phyloP scores from a whole-genome alignment of 2,113 vertebrate genomes.

The Dicaeum eximium region DNA sequence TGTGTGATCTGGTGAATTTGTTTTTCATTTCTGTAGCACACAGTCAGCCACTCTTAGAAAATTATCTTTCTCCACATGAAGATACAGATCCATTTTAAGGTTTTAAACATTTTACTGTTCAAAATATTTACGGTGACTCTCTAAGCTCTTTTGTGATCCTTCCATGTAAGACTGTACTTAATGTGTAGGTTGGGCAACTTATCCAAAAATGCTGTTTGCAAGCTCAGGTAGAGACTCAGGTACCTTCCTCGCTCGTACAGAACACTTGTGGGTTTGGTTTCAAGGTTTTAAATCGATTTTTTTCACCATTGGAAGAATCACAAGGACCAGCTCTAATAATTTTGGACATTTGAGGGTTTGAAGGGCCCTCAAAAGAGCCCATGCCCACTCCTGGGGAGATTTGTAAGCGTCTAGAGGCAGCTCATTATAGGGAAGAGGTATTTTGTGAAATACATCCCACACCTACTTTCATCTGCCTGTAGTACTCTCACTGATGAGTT shows the following conservation, averaged over 20 bases:
- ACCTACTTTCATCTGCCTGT: not conserved
- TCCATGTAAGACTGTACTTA: not conserved
- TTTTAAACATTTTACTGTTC: not conserved
- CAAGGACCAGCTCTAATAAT: not conserved
- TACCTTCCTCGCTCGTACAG: not conserved
- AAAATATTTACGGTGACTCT: not conserved
- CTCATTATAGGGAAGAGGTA: not conserved
- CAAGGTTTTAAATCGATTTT: not conserved
- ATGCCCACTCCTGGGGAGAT: not conserved
- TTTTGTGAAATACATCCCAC: not conserved
- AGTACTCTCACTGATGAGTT: not conserved
- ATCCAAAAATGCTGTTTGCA: not conserved
- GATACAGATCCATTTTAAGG: not conserved
- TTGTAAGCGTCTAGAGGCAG: not conserved
- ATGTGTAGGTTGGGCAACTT: not conserved
- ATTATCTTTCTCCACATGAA: not conserved
- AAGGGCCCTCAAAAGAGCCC: not conserved
- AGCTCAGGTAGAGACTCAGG: not conserved
- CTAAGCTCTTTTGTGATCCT: not conserved
- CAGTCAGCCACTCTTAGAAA: not conserved
- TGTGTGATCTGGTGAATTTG: not conserved
- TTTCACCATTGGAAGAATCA: not conserved
- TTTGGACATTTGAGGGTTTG: not conserved
- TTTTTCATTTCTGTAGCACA: not conserved
- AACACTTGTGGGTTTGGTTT: not conserved